These are phyloP conservation scores for Alviniconcha marisindica DNA, from an alignment of 1,140 invertebrate genomes.

Conservation along the genomic window DNA sequence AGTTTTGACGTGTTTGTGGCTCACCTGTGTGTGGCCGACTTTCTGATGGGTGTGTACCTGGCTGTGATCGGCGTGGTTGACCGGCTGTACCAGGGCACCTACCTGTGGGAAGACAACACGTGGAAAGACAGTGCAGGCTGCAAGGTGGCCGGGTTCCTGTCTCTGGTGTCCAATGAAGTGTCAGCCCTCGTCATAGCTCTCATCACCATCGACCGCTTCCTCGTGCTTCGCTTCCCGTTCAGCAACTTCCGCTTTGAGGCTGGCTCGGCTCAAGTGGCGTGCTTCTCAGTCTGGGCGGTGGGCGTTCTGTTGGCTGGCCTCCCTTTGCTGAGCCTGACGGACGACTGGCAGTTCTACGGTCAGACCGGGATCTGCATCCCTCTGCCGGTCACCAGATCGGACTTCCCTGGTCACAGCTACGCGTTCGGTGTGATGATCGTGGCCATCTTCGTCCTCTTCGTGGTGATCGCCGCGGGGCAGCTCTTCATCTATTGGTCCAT, in stretches of 20 bases:
- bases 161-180: conserved; percentile 53
- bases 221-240: conserved; percentile 60
- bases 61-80: conserved; percentile 60
- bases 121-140: conserved; percentile 61
- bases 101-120: conserved; percentile 52
- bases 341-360: too few relatives aligned
- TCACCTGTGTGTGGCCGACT: conserved; percentile 65
- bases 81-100: conserved; percentile 48
- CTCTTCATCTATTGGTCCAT: too few relatives aligned
- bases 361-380: too few relatives aligned
- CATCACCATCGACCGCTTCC: conserved; percentile 59
- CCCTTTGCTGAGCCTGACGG: too few relatives aligned
- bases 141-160: conserved; percentile 60
- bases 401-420: too few relatives aligned
- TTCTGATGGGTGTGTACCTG: conserved; percentile 71
- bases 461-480: too few relatives aligned
- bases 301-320: conserved; percentile 39
- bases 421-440: too few relatives aligned
- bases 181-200: conserved; percentile 41
- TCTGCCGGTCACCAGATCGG: too few relatives aligned
- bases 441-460: too few relatives aligned
- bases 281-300: conserved; percentile 29
- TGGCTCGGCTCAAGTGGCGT: conserved; percentile 18
- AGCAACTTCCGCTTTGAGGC: conserved; percentile 35
- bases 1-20: conserved; percentile 57